Base-by-base conservation (phyloP, 2,113 vertebrate genomes). In the Cnemophilus loriae region DNA sequence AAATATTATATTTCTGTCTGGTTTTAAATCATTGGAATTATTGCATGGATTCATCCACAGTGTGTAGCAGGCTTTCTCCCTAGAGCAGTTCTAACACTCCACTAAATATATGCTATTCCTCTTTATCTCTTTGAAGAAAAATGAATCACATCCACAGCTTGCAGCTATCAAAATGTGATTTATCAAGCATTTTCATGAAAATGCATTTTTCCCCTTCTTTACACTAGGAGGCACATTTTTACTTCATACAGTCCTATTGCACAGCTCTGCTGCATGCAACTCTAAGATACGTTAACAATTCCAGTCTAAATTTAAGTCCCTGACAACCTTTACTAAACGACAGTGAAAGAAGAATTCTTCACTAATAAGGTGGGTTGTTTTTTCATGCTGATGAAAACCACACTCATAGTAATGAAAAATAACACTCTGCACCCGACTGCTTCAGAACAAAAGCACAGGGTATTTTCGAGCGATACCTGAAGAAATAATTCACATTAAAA, bases 161-260 rank as follows among this genome's bases (percentile, higher is more conserved):
- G 88, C 78, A 97, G 90, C 90, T 92, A 96, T 76, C 82, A 89
- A 96, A 94, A 95, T 82, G 71, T 67, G 70, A 96, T 83, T 97
- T 89, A 94, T 65, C 69, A 92, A 95, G 49, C 16, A 69, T 86
- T 93, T 77, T 92, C 84, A 75, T 32, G 21, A 93, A 95, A 90
- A 47, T 22, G 83, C 76, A 84, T 73, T 95, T 97, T 98, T 41
- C 91, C 53, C 23, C 52, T 70, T 60, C 44, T 87, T 92, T 93
- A 96, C 98, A 98, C 98, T 97, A 98, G 98, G 97, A 97, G 98
- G 97, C 97, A 93, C 50, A 89, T 97, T 96, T 69, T 95, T 97
- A 84, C 96, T 96, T 95, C 18, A 21, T 61, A 97, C 87, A 87
- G 77, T 80, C 84, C 83, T 77, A 37, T 18, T 11, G 5, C 46